These are phyloP conservation scores for Xylota segnis DNA, from an alignment of 2,888 invertebrate species.

Conservation along the genomic window DNA sequence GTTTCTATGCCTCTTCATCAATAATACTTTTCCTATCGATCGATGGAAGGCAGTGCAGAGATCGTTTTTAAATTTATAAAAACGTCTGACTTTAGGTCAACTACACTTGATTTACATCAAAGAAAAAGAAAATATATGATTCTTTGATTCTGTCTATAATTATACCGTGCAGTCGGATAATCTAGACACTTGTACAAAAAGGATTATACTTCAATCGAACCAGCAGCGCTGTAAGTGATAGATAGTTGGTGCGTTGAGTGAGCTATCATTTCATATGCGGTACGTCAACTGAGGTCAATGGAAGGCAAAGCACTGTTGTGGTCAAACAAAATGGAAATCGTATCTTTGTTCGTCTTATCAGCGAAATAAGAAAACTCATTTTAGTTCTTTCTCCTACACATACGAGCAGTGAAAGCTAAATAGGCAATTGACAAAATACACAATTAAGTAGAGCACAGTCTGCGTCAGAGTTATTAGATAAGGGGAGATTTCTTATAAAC, in stretches of 20 bases:
- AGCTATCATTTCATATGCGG: slow-evolving; percentile 24
- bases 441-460: slow-evolving; percentile 22
- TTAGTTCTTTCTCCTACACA: slow-evolving; percentile 1
- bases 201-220: slow-evolving; percentile 29
- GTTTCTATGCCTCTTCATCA: slow-evolving; percentile 5
- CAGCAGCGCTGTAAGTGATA: slow-evolving; percentile 24
- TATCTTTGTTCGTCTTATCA: slow-evolving; percentile 46
- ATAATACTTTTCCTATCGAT: slow-evolving; percentile 13
- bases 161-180: slow-evolving; percentile 16
- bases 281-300: slow-evolving; percentile 52
- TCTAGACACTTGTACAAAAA: slow-evolving; percentile 14
- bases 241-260: slow-evolving; percentile 45
- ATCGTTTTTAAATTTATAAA: slow-evolving; percentile 31
- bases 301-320: slow-evolving; percentile 18
- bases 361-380: slow-evolving; percentile 11
- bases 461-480: slow-evolving; percentile 26
- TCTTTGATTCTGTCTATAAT: slow-evolving; percentile 32
- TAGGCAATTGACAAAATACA: slow-evolving; percentile 16
- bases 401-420: slow-evolving; percentile 14
- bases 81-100: slow-evolving; percentile 57
- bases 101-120: slow-evolving; percentile 52
- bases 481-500: background rate
- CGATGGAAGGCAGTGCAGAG: background rate
- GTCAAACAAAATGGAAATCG: slow-evolving; percentile 11
- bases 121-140: slow-evolving; percentile 9